These are phyloP conservation scores for Alethe castanea DNA, from an alignment of 2,113 vertebrate species.

Conservation along the genomic window DNA sequence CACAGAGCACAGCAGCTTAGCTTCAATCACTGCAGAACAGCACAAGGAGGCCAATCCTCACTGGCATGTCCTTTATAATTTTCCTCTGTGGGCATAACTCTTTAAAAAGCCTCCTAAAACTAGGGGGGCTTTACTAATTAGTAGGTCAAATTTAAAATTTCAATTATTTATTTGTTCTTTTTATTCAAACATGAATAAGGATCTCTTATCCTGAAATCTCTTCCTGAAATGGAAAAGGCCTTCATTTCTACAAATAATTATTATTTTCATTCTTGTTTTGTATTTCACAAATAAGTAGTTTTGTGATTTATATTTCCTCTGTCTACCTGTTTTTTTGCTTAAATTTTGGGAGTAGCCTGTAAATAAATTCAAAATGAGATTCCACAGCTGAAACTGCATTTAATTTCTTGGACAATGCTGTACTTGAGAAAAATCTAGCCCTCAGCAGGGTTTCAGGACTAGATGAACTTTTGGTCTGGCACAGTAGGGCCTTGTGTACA, in stretches of 20 bases:
- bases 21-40: not conserved
- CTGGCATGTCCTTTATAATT: not conserved
- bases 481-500: not conserved
- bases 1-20: not conserved
- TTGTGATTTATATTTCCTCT: not conserved
- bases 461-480: not conserved
- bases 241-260: not conserved
- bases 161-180: not conserved
- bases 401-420: not conserved
- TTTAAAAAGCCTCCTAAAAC: not conserved
- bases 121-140: rapidly evolving
- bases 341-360: not conserved
- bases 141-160: not conserved
- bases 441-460: not conserved
- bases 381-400: not conserved
- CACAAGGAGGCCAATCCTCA: not conserved
- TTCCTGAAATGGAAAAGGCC: not conserved
- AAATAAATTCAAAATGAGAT: not conserved
- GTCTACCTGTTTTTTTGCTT: not conserved
- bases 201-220: not conserved
- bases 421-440: not conserved
- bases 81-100: not conserved
- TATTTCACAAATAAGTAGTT: not conserved
- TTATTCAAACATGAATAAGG: not conserved
- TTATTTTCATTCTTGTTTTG: not conserved